Evolutionary conservation across 1,140 invertebrate species (phyloP).

Genomic region (Lordiphosa stackelbergi): DNA sequence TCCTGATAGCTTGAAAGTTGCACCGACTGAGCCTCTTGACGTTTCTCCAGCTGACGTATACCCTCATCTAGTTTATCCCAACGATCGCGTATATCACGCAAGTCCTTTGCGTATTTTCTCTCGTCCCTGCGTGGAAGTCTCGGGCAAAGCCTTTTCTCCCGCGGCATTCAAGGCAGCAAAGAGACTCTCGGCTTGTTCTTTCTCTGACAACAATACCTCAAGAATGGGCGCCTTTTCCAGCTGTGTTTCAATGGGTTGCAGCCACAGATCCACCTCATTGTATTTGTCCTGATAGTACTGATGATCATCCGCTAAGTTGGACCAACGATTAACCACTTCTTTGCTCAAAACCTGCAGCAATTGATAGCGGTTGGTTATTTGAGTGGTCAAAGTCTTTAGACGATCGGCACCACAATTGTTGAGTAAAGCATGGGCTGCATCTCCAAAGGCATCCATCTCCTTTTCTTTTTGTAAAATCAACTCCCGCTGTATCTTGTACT

Average conservation of each 20-base stretch:
- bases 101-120: slow-evolving; percentile 91
- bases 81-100: slow-evolving; percentile 86
- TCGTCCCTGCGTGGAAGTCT: slow-evolving; percentile 92
- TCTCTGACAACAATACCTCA: slow-evolving; percentile 87
- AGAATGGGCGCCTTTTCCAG: slow-evolving; percentile 82
- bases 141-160: slow-evolving; percentile 92
- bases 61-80: slow-evolving; percentile 91
- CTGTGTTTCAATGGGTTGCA: slow-evolving; percentile 87
- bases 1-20: slow-evolving; percentile 92
- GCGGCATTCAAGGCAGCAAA: slow-evolving; percentile 84
- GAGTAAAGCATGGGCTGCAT: slow-evolving; percentile 91
- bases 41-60: slow-evolving; percentile 88
- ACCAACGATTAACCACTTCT: slow-evolving; percentile 92
- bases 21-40: slow-evolving; percentile 89
- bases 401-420: slow-evolving; percentile 90
- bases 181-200: slow-evolving; percentile 89
- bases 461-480: slow-evolving; percentile 86
- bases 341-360: slow-evolving; percentile 88
- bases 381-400: slow-evolving; percentile 91
- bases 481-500: slow-evolving; percentile 86
- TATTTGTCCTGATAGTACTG: slow-evolving; percentile 87
- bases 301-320: slow-evolving; percentile 91
- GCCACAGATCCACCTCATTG: slow-evolving; percentile 86
- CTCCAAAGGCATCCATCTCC: slow-evolving; percentile 92
- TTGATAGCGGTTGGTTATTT: slow-evolving; percentile 93